These are phyloP conservation scores for Orchesella flavescens DNA, from an alignment of 2,888 invertebrate genomes.

Conservation along the genomic window DNA sequence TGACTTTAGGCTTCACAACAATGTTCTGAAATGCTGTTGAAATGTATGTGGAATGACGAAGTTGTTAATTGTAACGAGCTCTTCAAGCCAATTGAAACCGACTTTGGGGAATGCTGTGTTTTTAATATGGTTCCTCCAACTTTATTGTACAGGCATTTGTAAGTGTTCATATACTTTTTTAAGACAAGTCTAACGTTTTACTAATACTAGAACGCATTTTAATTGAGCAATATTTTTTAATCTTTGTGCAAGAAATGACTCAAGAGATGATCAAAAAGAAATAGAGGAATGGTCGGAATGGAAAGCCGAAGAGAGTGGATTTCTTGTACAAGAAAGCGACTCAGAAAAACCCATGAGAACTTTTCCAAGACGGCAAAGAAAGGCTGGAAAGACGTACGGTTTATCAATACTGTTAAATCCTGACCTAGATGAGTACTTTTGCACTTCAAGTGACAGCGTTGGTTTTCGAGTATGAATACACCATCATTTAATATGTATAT, in stretches of 20 bases:
- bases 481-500: background rate
- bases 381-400: conserved; percentile 62
- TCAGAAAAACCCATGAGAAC: background rate
- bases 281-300: conserved; percentile 61
- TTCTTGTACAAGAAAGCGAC: conserved; percentile 31
- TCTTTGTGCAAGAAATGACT: conserved; percentile 48
- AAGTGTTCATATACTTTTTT: background rate
- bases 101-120: conserved; percentile 83
- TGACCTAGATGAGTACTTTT: conserved; percentile 66
- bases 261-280: conserved; percentile 55
- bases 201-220: too few species aligned
- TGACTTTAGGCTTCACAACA: conserved; percentile 82
- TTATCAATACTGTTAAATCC: conserved; percentile 67
- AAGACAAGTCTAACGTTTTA: background rate
- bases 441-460: conserved; percentile 65
- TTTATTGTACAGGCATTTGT: conserved; percentile 51
- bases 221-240: too few species aligned
- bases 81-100: conserved; percentile 86
- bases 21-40: conserved; percentile 82
- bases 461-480: conserved; percentile 63
- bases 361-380: conserved; percentile 57
- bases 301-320: conserved; percentile 54
- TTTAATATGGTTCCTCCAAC: conserved; percentile 57
- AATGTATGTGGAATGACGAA: conserved; percentile 82
- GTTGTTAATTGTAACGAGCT: conserved; percentile 80